A percentile compares a stretch with the other conserved stretches of the same genome.
Conservation (phyloP, 1,140 invertebrate species). For the Mya arenaria region DNA sequence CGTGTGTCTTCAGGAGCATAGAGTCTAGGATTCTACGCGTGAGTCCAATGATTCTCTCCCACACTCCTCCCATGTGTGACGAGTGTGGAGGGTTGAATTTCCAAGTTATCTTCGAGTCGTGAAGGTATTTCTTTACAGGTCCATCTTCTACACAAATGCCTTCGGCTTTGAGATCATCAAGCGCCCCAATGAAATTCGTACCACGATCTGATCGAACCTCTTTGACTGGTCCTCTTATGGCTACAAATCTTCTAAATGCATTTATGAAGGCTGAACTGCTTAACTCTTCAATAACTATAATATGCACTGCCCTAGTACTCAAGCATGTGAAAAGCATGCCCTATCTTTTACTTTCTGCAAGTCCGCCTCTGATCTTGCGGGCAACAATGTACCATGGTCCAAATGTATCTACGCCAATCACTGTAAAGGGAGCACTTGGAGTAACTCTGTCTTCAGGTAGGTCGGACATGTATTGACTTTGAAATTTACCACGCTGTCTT, state of each 20-base stretch:
- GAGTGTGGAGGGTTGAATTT: slow-evolving; percentile 57
- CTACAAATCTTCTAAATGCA: slow-evolving; percentile 9
- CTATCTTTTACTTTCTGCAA: slow-evolving; percentile 2
- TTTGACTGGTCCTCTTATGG: slow-evolving; percentile 22
- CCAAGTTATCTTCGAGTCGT: not conserved
- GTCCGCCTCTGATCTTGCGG: slow-evolving; percentile 16
- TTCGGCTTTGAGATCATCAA: slow-evolving; percentile 6
- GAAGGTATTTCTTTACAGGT: too few relatives aligned
- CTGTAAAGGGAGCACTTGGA: too few relatives aligned
- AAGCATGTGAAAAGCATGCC: slow-evolving; percentile 15
- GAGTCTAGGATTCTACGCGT: slow-evolving; percentile 52
- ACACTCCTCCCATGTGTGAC: slow-evolving; percentile 57
- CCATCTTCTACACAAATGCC: slow-evolving; percentile 4
- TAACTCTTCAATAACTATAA: slow-evolving; percentile 27
- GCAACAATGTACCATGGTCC: slow-evolving; percentile 11
- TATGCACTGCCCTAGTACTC: slow-evolving; percentile 7
- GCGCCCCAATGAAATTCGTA: slow-evolving; percentile 24
- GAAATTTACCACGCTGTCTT: too few relatives aligned
- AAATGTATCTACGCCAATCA: too few relatives aligned
- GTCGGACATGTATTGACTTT: too few relatives aligned
- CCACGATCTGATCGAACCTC: slow-evolving; percentile 13
- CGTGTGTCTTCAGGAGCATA: too few relatives aligned
- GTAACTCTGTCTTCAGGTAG: too few relatives aligned
- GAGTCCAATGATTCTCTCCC: slow-evolving; percentile 63
- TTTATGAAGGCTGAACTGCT: slow-evolving; percentile 26